Base-by-base conservation (phyloP, 1,140 invertebrate genomes). In the Zaprionus nigranus region DNA sequence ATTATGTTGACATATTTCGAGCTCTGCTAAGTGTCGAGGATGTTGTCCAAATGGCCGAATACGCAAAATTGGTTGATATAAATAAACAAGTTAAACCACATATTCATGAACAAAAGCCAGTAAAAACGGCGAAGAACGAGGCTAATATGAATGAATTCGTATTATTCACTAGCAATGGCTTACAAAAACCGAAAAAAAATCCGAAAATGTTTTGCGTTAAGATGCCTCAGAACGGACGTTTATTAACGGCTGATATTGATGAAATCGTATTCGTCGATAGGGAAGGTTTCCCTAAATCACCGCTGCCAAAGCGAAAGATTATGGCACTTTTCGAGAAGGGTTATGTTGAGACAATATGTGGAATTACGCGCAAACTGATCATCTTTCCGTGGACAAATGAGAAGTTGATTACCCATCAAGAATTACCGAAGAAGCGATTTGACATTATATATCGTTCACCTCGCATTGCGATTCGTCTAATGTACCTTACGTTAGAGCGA, bases 1-100 rank as follows among this genome's bases (percentile, higher is more conserved):
- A 88, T 34, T 78, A 28, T 2, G 69, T 51, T 22, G 22, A 68
- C 9, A 71, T 87, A 30, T 59, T 81, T 15, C 40, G n/a, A 4
- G 75, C 68, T 0, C 22, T 88, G 5, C 17, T 88, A 0, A 30
- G 13, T 12, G 76, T 88, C 9, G 85, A 90, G 53, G 84, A 88
- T 38, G 5, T 87, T 2, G 65, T 54, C 22, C 70, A 12, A 22
- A 68, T 81, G 78, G 9, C 63, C 26, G 26, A 43, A 6, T 90
- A 79, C 43, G 53, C 68, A 7, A 15, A 64, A 5, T 58, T 90
- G 0, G 61, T 70, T 1, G 51, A 75, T 5, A 22, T 22, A 1
- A 26, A 74, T 22, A 65, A 46, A 3, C 12, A 15, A 5, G 26
- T 75, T 15, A 5, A 4, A 24, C 17, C 46, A 51, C 5, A 13